These are phyloP conservation scores for Arremon brunneinucha DNA, from an alignment of 2,797 vertebrate genomes.

Conservation along the genomic window DNA sequence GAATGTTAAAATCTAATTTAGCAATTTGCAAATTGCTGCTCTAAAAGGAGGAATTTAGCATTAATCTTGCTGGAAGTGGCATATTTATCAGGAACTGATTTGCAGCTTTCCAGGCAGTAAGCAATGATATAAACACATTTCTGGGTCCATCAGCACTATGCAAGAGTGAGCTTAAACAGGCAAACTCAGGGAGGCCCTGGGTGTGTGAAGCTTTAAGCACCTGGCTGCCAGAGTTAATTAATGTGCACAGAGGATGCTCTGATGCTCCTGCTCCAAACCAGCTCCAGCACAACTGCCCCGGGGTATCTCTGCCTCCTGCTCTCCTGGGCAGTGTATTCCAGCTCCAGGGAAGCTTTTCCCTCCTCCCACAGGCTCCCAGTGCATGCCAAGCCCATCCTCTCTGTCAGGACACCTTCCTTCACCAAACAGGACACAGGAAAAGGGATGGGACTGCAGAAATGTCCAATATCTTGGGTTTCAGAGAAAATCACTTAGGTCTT, in stretches of 20 bases:
- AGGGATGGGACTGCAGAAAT: background rate
- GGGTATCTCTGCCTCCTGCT: background rate
- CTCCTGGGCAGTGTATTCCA: background rate
- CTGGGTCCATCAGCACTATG: conserved; percentile 32
- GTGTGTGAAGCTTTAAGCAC: conserved; percentile 1
- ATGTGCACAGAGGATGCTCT: background rate
- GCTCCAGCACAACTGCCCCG: background rate
- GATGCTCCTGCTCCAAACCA: background rate
- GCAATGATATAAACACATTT: conserved; percentile 49
- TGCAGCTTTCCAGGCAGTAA: conserved; percentile 53
- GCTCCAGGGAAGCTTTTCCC: background rate
- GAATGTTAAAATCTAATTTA: conserved; percentile 48
- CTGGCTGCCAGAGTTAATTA: conserved; percentile 40
- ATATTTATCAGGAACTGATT: conserved; percentile 44
- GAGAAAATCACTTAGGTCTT: background rate
- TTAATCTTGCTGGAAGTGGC: conserved; percentile 50
- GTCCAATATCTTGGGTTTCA: background rate
- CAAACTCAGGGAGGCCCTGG: background rate
- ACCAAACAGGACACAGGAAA: background rate
- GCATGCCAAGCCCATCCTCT: background rate
- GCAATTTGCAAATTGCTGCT: conserved; percentile 27
- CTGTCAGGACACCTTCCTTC: background rate
- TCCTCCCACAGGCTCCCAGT: accelerated
- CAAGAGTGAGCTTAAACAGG: conserved; percentile 24
- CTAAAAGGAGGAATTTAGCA: conserved; percentile 55